These are phyloP conservation scores for Percopsis omiscomaycus DNA, from an alignment of 2,797 vertebrate genomes.

Conservation along the genomic window DNA sequence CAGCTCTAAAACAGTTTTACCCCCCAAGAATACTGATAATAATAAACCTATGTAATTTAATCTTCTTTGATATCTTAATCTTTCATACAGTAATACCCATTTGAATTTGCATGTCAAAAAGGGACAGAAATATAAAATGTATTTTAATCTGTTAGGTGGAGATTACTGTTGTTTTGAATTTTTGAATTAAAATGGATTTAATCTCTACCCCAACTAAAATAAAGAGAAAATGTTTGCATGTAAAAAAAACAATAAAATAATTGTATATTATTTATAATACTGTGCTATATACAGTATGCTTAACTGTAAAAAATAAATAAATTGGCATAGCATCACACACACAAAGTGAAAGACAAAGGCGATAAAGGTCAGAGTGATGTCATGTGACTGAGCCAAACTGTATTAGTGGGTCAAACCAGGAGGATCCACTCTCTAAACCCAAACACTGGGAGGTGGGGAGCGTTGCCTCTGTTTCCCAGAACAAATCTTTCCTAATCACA, in stretches of 20 bases:
- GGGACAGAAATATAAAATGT: background rate
- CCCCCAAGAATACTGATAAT: no score
- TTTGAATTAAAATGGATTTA: no score
- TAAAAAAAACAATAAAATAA: background rate
- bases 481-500: conserved; percentile 35
- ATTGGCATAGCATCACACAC: background rate
- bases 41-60: no score
- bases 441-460: background rate
- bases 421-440: background rate
- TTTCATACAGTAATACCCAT: no score
- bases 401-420: background rate
- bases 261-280: background rate
- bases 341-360: background rate
- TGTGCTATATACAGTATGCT: no score
- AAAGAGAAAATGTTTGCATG: background rate
- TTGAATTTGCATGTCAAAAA: background rate
- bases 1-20: no score
- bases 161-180: no score
- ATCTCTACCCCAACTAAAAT: no score
- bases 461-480: conserved; percentile 27
- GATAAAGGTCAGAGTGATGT: conserved; percentile 2
- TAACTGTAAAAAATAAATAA: no score
- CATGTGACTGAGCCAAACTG: background rate
- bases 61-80: no score
- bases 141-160: background rate